Evolutionary conservation across 92 coral and sea anemone genomes (phyloP), one percentile per base, ranked within the genome.

Genomic region (Scolanthus callimorphus): DNA sequence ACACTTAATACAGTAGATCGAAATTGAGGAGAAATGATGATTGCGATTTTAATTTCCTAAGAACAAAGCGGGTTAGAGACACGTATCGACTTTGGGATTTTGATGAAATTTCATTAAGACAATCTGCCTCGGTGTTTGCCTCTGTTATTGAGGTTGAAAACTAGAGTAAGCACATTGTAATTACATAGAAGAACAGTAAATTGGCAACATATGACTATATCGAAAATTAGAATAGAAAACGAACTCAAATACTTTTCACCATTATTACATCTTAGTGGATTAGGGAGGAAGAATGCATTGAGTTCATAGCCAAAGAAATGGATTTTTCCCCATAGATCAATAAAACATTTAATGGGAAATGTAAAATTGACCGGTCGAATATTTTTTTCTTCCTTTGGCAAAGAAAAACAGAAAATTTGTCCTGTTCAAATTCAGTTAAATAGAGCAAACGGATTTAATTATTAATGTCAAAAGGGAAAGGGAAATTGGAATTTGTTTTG

Each of bases 141-240:
- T 67, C n/a, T 44, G 26, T 26, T 67, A 49, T 67, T 67, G 73
- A 67, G 46, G 43, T 41, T 67, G 60, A 59, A 39, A 67, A 67
- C 56, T 20, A 53, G 63, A 67, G 46, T 63, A 67, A 67, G 73
- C 73, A 67, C 19, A 20, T 17, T 55, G 49, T 52, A 55, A 67
- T 67, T 52, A 67, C 45, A 67, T 48, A 54, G 51, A 45, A 20
- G 51, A 25, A 15, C 41, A 15, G 15, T 34, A 34, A 34, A 15
- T 34, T 34, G 50, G 39, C 34, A 59, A 59, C 21, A 12, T n/a
- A 25, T 41, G 26, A 58, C 25, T 27, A 39, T 27, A 23, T 27
- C 25, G 17, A 59, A 3, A 39, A 23, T n/a, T 15, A 41, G 31
- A 59, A 20, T 8, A 34, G 31, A 23, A 59, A 31, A n/a, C n/a